Evolutionary conservation across 2,113 vertebrate species (phyloP), one percentile per base, ranked within the genome.

Genomic region (Axis porcinus): DNA sequence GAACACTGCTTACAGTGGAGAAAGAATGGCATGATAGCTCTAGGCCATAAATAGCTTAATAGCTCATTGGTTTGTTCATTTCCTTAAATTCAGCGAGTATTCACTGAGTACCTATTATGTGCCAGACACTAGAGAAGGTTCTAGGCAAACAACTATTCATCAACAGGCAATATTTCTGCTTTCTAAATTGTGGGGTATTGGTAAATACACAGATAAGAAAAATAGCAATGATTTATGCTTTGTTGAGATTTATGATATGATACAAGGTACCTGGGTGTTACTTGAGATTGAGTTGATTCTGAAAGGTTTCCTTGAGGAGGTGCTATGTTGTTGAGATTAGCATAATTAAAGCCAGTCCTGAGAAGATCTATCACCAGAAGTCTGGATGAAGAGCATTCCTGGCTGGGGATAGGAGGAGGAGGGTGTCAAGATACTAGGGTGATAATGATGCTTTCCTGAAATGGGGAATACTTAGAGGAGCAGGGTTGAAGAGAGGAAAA

Each of bases 51-150:
- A 16, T 54, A 92, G 11, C 17, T 82, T 83, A 40, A n/a, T 85
- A 60, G 47, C 90, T 89, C 19, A n/a, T 74, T 93, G 8, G 33
- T 84, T 81, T 93, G 52, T 89, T 55, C 43, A 47, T 96, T 91
- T 82, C 82, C 70, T 97, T 78, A 64, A 89, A 43, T 90, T 96
- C 3, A 86, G 33, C 28, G 58, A 15, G 36, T 52, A 57, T 40
- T 93, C 54, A 54, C 54, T 47, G 67, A 96, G 47, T 1, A 28
- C 10, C 67, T 87, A 14, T 23, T 84, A 62, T 36, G 27, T 89
- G 28, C 27, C 58, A 27, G 27, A 36, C 10, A 27, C 33, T 79
- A 14, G 36, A 30, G 54, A 84, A 94, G 33, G n/a, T 82, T 70
- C 33, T 64, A 60, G 88, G 92, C 25, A 70, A 76, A 64, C 33